Conservation (phyloP, 1,140 invertebrate species). For the Belonocnema kinseyi region DNA sequence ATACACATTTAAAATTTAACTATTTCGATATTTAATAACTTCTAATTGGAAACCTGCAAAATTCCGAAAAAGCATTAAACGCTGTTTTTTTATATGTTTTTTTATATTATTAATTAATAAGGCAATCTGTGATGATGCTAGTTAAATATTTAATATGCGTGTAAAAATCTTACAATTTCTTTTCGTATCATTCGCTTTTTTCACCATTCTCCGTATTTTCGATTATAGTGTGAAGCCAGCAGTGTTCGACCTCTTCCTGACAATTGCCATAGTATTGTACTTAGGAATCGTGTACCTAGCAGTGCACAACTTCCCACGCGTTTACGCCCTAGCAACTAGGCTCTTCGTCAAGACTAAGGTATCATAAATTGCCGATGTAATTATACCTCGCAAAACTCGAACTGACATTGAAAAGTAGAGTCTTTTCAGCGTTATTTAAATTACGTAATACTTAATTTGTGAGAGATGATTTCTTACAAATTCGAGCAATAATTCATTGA, state of each 20-base stretch:
- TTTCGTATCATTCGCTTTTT: neutral
- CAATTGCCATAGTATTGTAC: slow-evolving; percentile 89
- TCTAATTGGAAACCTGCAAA: too few relatives aligned
- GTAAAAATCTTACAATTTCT: neutral
- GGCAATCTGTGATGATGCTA: too few relatives aligned
- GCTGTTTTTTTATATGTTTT: too few relatives aligned
- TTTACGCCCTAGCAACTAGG: slow-evolving; percentile 65
- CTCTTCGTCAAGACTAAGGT: slow-evolving; percentile 68
- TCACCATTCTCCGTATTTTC: slow-evolving; percentile 32
- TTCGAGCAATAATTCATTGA: too few relatives aligned
- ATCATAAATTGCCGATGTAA: slow-evolving; percentile 54
- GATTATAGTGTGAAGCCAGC: slow-evolving; percentile 95
- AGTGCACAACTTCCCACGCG: slow-evolving; percentile 83
- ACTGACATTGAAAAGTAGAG: slow-evolving; percentile 32
- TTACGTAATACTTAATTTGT: neutral
- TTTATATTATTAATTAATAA: too few relatives aligned
- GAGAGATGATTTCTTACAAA: neutral
- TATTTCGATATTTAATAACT: too few relatives aligned
- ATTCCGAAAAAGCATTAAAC: too few relatives aligned
- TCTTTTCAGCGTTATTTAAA: slow-evolving; percentile 1
- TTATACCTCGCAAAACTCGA: slow-evolving; percentile 4
- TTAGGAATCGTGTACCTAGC: slow-evolving; percentile 88
- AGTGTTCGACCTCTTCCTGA: slow-evolving; percentile 96
- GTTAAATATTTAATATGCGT: too few relatives aligned
- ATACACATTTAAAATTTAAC: too few relatives aligned